phyloP scores from a whole-genome alignment of 1,140 invertebrate genomes.

The Drosophila kohkoa region DNA sequence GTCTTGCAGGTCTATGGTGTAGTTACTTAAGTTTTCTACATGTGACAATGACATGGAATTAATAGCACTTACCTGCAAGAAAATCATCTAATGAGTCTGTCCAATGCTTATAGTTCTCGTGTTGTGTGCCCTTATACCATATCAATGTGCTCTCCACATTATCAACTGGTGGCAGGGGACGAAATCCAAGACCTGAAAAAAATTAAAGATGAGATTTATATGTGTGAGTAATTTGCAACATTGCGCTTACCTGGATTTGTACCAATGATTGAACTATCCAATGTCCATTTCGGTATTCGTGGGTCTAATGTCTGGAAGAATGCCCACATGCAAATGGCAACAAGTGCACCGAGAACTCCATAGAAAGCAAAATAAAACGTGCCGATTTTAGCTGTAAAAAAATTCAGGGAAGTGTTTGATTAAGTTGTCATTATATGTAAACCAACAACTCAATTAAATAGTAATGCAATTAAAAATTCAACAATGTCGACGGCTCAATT shows the following conservation, averaged over 20 bases:
- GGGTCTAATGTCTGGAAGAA: conserved; percentile 96
- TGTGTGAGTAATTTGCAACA: not conserved
- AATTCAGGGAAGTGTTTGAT: conserved; percentile 20
- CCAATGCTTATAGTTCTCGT: conserved; percentile 92
- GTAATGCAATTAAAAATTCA: conserved; percentile 34
- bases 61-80: conserved; percentile 89
- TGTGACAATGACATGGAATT: too few relatives aligned
- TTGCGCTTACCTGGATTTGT: conserved; percentile 92
- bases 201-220: not conserved
- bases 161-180: conserved; percentile 92
- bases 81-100: conserved; percentile 90
- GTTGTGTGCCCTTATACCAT: conserved; percentile 93
- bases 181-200: conserved; percentile 93
- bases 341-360: conserved; percentile 93
- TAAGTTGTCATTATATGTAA: conserved; percentile 40
- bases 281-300: conserved; percentile 93
- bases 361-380: conserved; percentile 97
- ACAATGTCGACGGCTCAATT: conserved; percentile 47
- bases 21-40: too few relatives aligned
- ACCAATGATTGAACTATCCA: conserved; percentile 93
- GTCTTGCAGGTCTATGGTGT: too few relatives aligned
- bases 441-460: conserved; percentile 25
- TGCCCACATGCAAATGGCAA: conserved; percentile 95
- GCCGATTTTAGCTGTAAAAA: conserved; percentile 92
- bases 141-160: conserved; percentile 97